These are phyloP conservation scores for Pegoplata infirma DNA, from an alignment of 2,888 invertebrate species.

Conservation along the genomic window DNA sequence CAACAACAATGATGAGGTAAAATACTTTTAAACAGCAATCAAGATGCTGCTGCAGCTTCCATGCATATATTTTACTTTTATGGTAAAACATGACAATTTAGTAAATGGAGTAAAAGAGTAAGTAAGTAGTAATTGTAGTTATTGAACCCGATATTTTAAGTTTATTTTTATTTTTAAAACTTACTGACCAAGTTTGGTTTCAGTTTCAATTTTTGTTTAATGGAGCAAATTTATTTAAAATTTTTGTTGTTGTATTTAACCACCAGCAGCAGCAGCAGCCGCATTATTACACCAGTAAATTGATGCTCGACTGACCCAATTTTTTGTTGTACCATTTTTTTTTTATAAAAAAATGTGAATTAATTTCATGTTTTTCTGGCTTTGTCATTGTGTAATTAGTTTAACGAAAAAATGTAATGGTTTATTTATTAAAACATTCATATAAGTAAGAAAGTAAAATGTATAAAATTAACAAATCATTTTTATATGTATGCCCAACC, in stretches of 20 bases:
- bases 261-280: background rate
- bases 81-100: background rate
- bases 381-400: conserved; percentile 49
- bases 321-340: conserved; percentile 20
- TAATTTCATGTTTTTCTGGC: conserved; percentile 25
- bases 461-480: background rate
- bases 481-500: too few species aligned
- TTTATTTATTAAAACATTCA: background rate
- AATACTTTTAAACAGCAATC: background rate
- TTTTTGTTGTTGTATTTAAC: background rate
- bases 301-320: conserved; percentile 61
- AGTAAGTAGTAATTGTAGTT: conserved; percentile 21
- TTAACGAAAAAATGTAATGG: background rate
- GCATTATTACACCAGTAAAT: conserved; percentile 15
- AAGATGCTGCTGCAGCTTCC: background rate
- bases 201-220: conserved; percentile 40
- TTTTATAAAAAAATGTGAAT: conserved; percentile 15
- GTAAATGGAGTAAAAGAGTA: background rate
- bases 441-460: background rate
- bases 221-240: conserved; percentile 40
- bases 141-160: conserved; percentile 31
- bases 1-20: background rate
- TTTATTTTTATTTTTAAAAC: conserved; percentile 19
- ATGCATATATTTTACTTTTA: background rate
- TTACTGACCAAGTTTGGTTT: conserved; percentile 41